Conservation (phyloP, 2,888 invertebrate species). For the Gryllus longicercus region DNA sequence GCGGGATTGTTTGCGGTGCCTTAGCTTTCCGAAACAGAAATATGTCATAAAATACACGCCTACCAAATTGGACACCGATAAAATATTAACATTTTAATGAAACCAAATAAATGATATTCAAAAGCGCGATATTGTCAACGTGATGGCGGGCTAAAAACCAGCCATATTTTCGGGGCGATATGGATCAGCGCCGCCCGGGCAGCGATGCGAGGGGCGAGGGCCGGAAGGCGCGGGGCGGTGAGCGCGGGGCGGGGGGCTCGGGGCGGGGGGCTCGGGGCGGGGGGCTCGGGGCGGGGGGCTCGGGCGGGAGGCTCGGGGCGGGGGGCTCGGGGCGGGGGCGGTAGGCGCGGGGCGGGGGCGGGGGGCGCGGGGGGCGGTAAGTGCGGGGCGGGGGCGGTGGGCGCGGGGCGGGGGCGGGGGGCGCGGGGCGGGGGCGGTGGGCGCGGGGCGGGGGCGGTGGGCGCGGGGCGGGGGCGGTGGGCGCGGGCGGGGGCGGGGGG, state of each 20-base stretch:
- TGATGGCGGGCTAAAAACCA: conserved; percentile 8
- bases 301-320: too few relatives aligned
- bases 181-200: not conserved
- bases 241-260: not conserved
- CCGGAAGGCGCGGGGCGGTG: too few relatives aligned
- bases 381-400: too few relatives aligned
- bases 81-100: conserved; percentile 17
- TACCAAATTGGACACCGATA: conserved; percentile 7
- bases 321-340: too few relatives aligned
- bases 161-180: conserved; percentile 9
- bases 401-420: not conserved
- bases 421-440: too few relatives aligned
- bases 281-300: too few relatives aligned
- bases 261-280: not conserved
- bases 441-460: not conserved
- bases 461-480: too few relatives aligned
- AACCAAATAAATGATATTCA: conserved; percentile 17
- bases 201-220: not conserved
- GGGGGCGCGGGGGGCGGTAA: too few relatives aligned
- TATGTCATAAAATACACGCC: conserved; percentile 17
- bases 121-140: conserved; percentile 6
- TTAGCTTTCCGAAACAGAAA: conserved; percentile 9
- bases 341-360: not conserved
- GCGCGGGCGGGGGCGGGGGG: too few relatives aligned
- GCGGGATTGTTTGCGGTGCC: not conserved